These are phyloP conservation scores for Clupea harengus DNA, from an alignment of 2,113 vertebrate species.

Conservation along the genomic window DNA sequence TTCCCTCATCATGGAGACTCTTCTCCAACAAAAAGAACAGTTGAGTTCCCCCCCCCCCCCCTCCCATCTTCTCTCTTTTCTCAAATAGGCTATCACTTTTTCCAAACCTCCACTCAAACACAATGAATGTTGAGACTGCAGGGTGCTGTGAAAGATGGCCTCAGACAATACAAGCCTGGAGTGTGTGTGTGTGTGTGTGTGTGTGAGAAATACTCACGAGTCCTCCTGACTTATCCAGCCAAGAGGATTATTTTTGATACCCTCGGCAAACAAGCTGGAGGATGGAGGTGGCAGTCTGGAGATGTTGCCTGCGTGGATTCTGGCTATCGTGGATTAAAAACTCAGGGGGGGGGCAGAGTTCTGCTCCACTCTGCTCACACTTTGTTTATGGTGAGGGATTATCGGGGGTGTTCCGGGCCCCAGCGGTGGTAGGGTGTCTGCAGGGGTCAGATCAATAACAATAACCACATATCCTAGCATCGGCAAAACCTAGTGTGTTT, in stretches of 20 bases:
- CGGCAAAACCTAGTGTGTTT: not conserved
- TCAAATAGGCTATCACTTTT: not conserved
- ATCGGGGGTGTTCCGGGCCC: too few species aligned
- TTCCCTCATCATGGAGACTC: not conserved
- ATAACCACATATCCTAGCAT: too few species aligned
- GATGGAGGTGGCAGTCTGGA: not conserved
- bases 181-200: conserved; percentile 1
- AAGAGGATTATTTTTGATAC: not conserved
- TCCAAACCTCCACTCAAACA: not conserved
- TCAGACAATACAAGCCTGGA: not conserved
- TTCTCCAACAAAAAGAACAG: not conserved
- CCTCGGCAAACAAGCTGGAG: not conserved
- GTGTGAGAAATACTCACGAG: not conserved
- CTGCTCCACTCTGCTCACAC: not conserved
- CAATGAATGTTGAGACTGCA: not conserved
- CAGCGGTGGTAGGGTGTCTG: too few species aligned
- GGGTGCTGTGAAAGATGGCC: not conserved
- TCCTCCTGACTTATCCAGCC: not conserved
- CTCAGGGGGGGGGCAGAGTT: too few species aligned
- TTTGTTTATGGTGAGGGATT: not conserved
- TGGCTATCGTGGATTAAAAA: too few species aligned
- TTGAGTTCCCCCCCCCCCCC: not conserved
- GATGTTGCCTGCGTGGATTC: not conserved
- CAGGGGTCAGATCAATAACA: too few species aligned
- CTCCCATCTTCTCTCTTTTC: not conserved